A percentile compares a stretch with the other conserved stretches of the same genome.
Conservation (phyloP, 2,888 invertebrate genomes). For the Machimus atricapillus region DNA sequence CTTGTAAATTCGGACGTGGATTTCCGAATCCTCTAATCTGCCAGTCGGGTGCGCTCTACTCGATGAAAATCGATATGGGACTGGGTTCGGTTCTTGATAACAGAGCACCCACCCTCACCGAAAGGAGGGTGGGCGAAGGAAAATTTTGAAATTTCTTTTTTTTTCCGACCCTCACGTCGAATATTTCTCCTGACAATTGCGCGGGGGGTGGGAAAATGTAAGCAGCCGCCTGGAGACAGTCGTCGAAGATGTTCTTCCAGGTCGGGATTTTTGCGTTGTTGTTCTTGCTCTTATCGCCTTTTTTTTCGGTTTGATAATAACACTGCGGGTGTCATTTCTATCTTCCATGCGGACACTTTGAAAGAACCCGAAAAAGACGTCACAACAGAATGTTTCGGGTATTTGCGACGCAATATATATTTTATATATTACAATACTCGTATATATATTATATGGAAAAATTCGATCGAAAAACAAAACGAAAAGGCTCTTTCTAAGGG, state of each 20-base stretch:
- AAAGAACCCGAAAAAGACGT: background rate
- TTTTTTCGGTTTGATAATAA: background rate
- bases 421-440: background rate
- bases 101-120: background rate
- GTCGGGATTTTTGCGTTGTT: background rate
- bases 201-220: background rate
- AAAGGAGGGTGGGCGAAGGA: background rate
- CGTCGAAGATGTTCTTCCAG: background rate
- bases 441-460: background rate
- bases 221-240: background rate
- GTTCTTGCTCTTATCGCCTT: background rate
- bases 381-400: background rate
- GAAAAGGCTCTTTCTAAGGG: background rate
- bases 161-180: background rate
- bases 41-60: background rate
- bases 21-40: background rate
- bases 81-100: conserved; percentile 15
- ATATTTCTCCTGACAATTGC: conserved; percentile 20
- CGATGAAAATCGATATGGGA: conserved; percentile 13
- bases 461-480: background rate
- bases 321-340: background rate
- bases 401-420: background rate
- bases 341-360: background rate
- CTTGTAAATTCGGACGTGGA: background rate
- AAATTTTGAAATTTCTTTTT: background rate